Percentiles rank a stretch among this genome's conserved stretches.
These are phyloP conservation scores for Girardinichthys multiradiatus DNA, from an alignment of 2,113 vertebrate species.

Conservation along the genomic window DNA sequence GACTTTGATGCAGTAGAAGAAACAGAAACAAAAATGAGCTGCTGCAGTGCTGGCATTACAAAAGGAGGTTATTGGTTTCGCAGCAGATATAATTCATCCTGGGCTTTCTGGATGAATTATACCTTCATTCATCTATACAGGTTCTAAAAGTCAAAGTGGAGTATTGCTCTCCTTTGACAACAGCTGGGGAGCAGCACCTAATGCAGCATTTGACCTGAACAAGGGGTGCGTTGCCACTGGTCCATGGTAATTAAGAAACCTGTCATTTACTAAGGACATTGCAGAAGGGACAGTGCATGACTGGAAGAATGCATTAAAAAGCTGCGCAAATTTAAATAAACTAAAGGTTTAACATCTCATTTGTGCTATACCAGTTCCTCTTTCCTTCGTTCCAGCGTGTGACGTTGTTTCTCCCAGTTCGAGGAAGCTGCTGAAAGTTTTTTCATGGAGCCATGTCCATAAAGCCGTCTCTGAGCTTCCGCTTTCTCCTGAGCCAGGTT, in stretches of 20 bases:
- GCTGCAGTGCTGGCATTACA: too few species aligned
- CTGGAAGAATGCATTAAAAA: background rate
- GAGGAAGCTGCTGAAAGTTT: conserved; percentile 90
- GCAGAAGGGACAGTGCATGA: background rate
- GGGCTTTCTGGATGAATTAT: background rate
- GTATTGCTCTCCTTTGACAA: conserved; percentile 6
- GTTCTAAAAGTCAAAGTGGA: conserved; percentile 27
- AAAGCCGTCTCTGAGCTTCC: conserved; percentile 93
- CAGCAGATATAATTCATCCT: background rate
- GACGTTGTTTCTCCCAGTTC: conserved; percentile 94
- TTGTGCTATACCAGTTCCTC: conserved; percentile 88
- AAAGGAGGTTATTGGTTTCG: too few species aligned
- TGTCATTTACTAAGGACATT: conserved; percentile 1
- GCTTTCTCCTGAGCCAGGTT: conserved; percentile 98
- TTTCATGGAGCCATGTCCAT: conserved; percentile 91
- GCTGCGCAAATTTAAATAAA: background rate
- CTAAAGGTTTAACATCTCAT: background rate
- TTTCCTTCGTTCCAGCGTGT: conserved; percentile 89
- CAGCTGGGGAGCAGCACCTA: conserved; percentile 17
- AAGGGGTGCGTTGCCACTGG: conserved; percentile 22
- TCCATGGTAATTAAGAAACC: conserved; percentile 14
- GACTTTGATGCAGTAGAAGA: background rate
- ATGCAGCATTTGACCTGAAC: conserved; percentile 15
- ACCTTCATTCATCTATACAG: background rate
- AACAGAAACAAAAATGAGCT: background rate